phyloP scores from a whole-genome alignment of 2,113 vertebrate species.

The Tenrec ecaudatus region DNA sequence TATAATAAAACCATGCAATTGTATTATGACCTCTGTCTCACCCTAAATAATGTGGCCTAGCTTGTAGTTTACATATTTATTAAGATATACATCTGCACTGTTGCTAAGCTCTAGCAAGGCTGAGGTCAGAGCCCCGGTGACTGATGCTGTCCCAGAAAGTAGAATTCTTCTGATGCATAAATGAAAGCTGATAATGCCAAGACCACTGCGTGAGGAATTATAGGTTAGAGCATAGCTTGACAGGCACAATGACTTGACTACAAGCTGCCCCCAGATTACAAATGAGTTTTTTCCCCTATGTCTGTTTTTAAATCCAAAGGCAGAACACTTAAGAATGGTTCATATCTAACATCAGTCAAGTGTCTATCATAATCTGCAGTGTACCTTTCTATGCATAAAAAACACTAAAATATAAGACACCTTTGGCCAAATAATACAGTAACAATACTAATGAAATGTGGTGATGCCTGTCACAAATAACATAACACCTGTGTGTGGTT shows the following conservation, averaged over 20 bases:
- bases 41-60: constrained; percentile 65
- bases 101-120: too few relatives aligned
- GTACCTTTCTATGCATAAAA: background rate
- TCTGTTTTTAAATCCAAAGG: background rate
- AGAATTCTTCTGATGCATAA: too few relatives aligned
- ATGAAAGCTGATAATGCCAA: too few relatives aligned
- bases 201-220: too few relatives aligned
- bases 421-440: background rate
- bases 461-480: background rate
- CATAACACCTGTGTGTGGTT: background rate
- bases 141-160: too few relatives aligned
- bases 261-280: background rate
- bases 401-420: background rate
- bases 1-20: constrained; percentile 37
- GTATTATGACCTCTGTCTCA: constrained; percentile 69
- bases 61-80: too few relatives aligned
- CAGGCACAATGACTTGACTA: constrained; percentile 78
- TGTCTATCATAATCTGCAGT: background rate
- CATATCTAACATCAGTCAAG: too few relatives aligned
- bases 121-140: too few relatives aligned
- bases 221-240: constrained; percentile 79
- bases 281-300: background rate
- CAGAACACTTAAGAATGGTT: background rate
- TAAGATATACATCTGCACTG: too few relatives aligned
- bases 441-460: background rate